A percentile compares a stretch with the other conserved stretches of the same genome.
Conservation (phyloP, 2,797 vertebrate species). For the Rhinella marina region DNA sequence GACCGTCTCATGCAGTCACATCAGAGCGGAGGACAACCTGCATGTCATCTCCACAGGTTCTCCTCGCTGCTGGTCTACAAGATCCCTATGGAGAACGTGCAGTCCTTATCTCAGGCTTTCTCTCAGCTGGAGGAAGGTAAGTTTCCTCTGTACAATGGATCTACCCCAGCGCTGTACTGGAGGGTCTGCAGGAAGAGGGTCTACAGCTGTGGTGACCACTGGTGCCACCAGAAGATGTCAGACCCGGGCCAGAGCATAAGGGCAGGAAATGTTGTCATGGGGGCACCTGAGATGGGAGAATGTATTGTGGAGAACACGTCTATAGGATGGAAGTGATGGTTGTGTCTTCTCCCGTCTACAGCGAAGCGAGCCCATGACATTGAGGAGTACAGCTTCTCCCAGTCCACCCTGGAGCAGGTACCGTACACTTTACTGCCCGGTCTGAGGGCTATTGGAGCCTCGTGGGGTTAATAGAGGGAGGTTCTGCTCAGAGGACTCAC, state of each 20-base stretch:
- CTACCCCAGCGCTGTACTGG: not conserved
- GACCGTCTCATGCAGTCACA: not conserved
- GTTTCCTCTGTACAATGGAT: not conserved
- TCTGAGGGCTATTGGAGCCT: no score
- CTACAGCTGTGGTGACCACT: no score
- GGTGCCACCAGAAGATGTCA: not conserved
- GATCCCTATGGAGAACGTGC: constrained; percentile 84
- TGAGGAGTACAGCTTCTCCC: constrained; percentile 93
- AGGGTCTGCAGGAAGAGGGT: not conserved
- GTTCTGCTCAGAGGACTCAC: not conserved
- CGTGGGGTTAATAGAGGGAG: not conserved
- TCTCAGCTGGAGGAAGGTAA: constrained; percentile 84
- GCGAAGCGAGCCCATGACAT: constrained; percentile 83
- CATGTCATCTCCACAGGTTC: constrained; percentile 74
- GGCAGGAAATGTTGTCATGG: not conserved
- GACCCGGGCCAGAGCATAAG: not conserved
- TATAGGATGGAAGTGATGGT: not conserved
- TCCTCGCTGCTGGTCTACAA: constrained; percentile 87
- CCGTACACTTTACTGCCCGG: not conserved
- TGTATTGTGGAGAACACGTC: not conserved
- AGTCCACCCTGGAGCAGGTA: constrained; percentile 89
- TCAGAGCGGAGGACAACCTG: not conserved
- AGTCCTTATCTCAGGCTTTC: constrained; percentile 86
- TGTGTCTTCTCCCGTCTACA: constrained; percentile 66
- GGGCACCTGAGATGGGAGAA: not conserved